Conservation (phyloP, 2,888 invertebrate genomes). For the Hedychridium roseum region DNA sequence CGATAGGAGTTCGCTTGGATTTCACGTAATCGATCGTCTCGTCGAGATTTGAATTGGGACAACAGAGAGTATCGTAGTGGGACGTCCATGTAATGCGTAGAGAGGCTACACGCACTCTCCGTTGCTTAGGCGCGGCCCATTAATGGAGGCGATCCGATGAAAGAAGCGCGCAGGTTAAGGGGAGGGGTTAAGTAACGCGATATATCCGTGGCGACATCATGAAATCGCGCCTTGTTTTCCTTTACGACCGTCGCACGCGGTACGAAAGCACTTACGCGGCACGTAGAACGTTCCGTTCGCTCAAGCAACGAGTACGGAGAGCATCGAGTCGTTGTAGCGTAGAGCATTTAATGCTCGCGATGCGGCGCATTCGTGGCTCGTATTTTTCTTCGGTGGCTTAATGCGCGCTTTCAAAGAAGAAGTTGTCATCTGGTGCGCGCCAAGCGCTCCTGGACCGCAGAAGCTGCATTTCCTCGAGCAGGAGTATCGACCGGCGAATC, state of each 20-base stretch:
- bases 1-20: too few relatives aligned
- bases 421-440: too few relatives aligned
- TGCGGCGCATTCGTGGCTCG: slow-evolving; percentile 31
- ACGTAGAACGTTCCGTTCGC: slow-evolving; percentile 14
- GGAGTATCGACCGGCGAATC: too few relatives aligned
- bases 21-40: not conserved
- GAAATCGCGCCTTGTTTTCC: slow-evolving; percentile 36
- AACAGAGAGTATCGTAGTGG: slow-evolving; percentile 10
- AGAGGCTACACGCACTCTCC: slow-evolving; percentile 5
- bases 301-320: not conserved
- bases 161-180: slow-evolving; percentile 25
- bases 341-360: too few relatives aligned
- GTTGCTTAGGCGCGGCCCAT: slow-evolving; percentile 29
- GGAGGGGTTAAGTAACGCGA: slow-evolving; percentile 32
- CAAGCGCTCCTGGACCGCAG: too few relatives aligned
- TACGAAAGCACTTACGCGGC: slow-evolving; percentile 30
- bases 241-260: slow-evolving; percentile 25
- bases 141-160: slow-evolving; percentile 21
- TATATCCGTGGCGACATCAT: slow-evolving; percentile 32
- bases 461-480: too few relatives aligned
- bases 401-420: too few relatives aligned
- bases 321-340: too few relatives aligned
- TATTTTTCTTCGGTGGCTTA: too few relatives aligned
- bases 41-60: slow-evolving; percentile 28
- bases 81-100: slow-evolving; percentile 30